Base-by-base conservation (phyloP, 1,140 invertebrate species). In the Myzus persicae region DNA sequence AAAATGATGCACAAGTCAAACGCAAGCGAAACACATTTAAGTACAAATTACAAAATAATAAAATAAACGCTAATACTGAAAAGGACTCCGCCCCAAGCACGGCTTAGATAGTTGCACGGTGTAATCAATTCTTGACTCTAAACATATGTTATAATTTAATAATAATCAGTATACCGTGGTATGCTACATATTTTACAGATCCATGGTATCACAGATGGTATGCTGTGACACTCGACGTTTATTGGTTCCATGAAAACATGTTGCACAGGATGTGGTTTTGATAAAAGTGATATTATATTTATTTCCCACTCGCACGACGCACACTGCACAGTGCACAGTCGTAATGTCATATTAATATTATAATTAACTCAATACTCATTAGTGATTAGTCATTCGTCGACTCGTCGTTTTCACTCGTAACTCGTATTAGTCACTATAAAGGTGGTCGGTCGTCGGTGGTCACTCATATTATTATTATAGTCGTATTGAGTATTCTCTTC, bases 31-130 rank as follows among this genome's bases (percentile, higher is more conserved):
- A 59, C 89, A 67, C 88, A 59, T 59, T 59, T 40, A 40, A 82
- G 38, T 40, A 38, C 81, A 82, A 82, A 40, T 38, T 24, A 38
- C 20, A 82, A 38, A 82, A 40, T 9, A 40, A 84, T 84, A 84
- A 42, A 84, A 40, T 42, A 4, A 26, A 11, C 7, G 8, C 0
- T 42, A 24, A 44, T 0, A 26, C 87, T 51, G 1, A 18, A 92
- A 92, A 85, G 91, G 81, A 93, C 91, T 93, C 91, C 91, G 91
- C 91, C 91, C 90, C 42, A 46, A 82, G 36, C 26, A 82, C 44
- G 91, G 81, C 26, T 93, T 54, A 31, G 4, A 59, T 40, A 31
- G 8, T 92, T 59, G 1, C 0, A 31, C 7, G 14, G 14, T 54
- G 22, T 85, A 38, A 93, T 85, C 91, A 93, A 84, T 93, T 85